Evolutionary conservation across 2,113 vertebrate species (phyloP), one percentile per base, ranked within the genome.

Genomic region (Amphiprion percula): DNA sequence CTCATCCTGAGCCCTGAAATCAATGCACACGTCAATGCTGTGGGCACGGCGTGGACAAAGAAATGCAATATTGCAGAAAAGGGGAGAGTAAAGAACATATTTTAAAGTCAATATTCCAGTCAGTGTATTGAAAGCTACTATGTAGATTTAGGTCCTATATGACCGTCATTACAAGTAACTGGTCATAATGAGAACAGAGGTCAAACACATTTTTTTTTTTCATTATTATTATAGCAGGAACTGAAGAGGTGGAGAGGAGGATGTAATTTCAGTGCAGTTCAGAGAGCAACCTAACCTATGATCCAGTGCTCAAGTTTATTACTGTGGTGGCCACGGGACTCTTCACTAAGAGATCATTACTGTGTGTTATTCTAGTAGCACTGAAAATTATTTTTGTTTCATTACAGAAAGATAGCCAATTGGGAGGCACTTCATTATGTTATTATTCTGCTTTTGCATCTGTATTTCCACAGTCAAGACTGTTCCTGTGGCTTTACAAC

Each of bases 191-290:
- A 86, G 75, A 75, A 56, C 59, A 71, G 33, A 80, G 61, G 74
- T 89, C 65, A 69, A 49, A 78, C 21, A 50, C 55, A 33, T 63
- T 71, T 3, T 33, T 64, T 74, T 69, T 73, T 64, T 52, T 52
- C 7, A 2, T 47, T 47, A 47, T 49, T 79, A 74, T 74, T 54
- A 71, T 21, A 61, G 55, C n/a, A 52, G 52, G 28, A 33, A 37
- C 3, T 19, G 53, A 24, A 67, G n/a, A 61, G 64, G 55, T 82
- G 77, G 62, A 76, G 67, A 61, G 56, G 46, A 50, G 66, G 56
- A 72, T 78, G 69, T 77, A 39, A 89, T 88, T 82, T 83, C 46
- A 37, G 54, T 1, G 17, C 61, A 85, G 70, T 72, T 85, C 69
- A 90, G 16, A 82, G 79, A 65, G 55, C 41, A 58, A 21, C 54